Base-by-base conservation (phyloP, 2,888 invertebrate species). In the Orchesellides sinensis region DNA sequence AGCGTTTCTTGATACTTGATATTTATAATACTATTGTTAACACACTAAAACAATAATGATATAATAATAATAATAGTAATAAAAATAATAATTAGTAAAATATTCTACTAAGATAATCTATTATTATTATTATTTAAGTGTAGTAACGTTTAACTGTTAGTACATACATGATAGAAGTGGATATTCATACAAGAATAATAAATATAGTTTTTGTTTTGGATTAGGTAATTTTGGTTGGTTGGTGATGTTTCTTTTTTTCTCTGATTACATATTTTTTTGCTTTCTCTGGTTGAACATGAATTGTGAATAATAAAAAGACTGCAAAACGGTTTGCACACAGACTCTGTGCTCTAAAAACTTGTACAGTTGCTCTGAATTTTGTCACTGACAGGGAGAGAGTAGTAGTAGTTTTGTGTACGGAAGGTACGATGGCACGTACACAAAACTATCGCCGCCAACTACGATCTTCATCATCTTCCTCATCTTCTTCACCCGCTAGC, bases 401-500 rank as follows among this genome's bases (percentile, higher is more conserved):
- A 40, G 59, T 59, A 27, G n/a, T n/a, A n/a, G n/a, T n/a, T n/a
- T n/a, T n/a, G n/a, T n/a, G n/a, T n/a, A 40, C 52, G 52, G 14
- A n/a, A n/a, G n/a, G n/a, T n/a, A n/a, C n/a, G n/a, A n/a, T n/a
- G n/a, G 3, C 5, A 3, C 25, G 63, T 40, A 35, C 35, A 61
- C 17, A 63, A 17, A 47, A 45, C 94, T 93, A 96, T 95, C 96
- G 96, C 86, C 97, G 92, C 97, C 97, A 97, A 27, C 96, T 96
- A 86, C 97, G 92, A 88, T 95, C 94, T 90, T 95, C 95, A 52
- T 95, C 94, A 84, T 94, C 94, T 14, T 96, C 95, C 56, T 97
- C 96, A 66, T 97, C 97, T 84, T 97, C 96, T 89, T 97, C 95
- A 88, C 94, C 94, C 88, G 94, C 95, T 88, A 95, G 95, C 12